Evolutionary conservation across 2,797 vertebrate species (phyloP), one percentile per base, ranked within the genome.

Genomic region (Aplochiton taeniatus): DNA sequence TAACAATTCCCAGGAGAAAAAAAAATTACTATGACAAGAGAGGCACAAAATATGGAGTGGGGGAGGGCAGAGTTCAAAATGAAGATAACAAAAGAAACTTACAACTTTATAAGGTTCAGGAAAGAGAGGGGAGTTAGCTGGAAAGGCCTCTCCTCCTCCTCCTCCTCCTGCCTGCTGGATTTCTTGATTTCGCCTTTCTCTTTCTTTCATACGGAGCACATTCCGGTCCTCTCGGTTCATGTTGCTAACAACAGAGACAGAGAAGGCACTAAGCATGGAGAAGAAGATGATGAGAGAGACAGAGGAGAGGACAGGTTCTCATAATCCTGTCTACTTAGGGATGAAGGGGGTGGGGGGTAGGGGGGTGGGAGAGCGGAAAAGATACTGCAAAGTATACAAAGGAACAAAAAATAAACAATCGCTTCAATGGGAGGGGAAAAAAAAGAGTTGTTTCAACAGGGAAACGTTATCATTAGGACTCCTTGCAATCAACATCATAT

Each of bases 141-240:
- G 95, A 90, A 98, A 98, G 89, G 95, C 90, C 91, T 98, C 98
- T 94, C 97, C 97, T 94, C 96, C 98, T 78, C 96, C 96, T 91
- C 98, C 98, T 94, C 97, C 97, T 94, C 96, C 98, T 78, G 96
- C 96, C 94, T 98, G 98, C 69, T 97, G 98, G 91, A 98, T 96
- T 93, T 98, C 97, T 94, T 98, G 97, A 94, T 98, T 98, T 91
- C 97, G 93, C 93, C 98, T 97, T 95, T 98, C 98, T 94, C 95
- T 93, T 97, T 99, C 98, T 98, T 98, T 98, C 96, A 98, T 95
- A 93, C 98, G 97, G 92, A 99, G 96, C 93, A 96, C 96, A 98
- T 99, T 98, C 91, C 97, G 96, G 93, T 99, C 98, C 92, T 98
- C 98, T 95, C 95, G 96, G 96, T 98, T 99, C 98, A 99, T 99